Conservation (phyloP, 1,140 invertebrate genomes). For the Lerema accius region DNA sequence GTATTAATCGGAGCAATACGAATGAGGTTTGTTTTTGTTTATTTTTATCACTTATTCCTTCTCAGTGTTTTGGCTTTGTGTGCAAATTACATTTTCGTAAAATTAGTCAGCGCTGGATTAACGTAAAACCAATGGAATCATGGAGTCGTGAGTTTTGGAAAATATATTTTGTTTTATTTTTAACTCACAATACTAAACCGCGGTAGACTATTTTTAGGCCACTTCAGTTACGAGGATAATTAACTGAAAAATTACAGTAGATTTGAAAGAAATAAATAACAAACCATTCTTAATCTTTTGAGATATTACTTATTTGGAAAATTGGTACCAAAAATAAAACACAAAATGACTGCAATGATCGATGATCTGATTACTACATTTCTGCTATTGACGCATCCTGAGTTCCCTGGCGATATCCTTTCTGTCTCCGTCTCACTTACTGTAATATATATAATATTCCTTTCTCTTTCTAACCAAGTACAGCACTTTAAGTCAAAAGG, state of each 20-base stretch:
- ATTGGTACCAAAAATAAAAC: slow-evolving; percentile 9
- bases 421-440: slow-evolving; percentile 7
- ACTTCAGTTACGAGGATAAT: too few relatives aligned
- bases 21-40: slow-evolving; percentile 48
- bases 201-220: too few relatives aligned
- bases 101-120: slow-evolving; percentile 59
- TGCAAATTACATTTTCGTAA: slow-evolving; percentile 64
- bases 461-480: slow-evolving; percentile 10
- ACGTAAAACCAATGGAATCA: slow-evolving; percentile 59
- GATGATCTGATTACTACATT: background rate
- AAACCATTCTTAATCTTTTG: too few relatives aligned
- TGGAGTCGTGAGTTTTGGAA: slow-evolving; percentile 19
- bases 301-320: too few relatives aligned
- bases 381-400: slow-evolving; percentile 6
- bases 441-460: background rate
- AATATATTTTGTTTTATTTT: background rate
- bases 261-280: too few relatives aligned
- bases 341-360: slow-evolving; percentile 10
- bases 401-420: background rate
- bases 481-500: slow-evolving; percentile 42
- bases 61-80: slow-evolving; percentile 62
- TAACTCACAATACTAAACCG: too few relatives aligned
- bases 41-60: slow-evolving; percentile 15
- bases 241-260: too few relatives aligned
- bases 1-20: slow-evolving; percentile 40